Evolutionary conservation across 2,888 invertebrate genomes (phyloP).

Genomic region (Nowickia ferox): DNA sequence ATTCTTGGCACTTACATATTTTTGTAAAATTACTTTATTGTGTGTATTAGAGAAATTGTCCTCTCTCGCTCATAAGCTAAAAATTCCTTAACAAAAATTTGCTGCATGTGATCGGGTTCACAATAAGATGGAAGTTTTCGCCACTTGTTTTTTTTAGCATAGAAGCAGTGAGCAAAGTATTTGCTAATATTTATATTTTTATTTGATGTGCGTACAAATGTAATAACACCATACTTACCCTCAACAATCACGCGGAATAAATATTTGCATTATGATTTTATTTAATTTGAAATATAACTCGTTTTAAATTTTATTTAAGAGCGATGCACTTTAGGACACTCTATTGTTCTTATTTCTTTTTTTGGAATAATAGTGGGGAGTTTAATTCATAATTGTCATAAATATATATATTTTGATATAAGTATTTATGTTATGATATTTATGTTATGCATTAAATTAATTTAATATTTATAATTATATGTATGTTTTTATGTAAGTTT

Average conservation of each 20-base stretch:
- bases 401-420: slow-evolving; percentile 60
- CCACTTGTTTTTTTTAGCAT: too few relatives aligned
- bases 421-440: slow-evolving; percentile 39
- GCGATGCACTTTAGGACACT: slow-evolving; percentile 63
- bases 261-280: not conserved
- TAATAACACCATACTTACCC: not conserved
- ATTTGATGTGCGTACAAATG: too few relatives aligned
- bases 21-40: too few relatives aligned
- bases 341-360: slow-evolving; percentile 34
- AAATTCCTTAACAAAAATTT: too few relatives aligned
- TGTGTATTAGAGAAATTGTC: too few relatives aligned
- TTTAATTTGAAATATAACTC: slow-evolving; percentile 68
- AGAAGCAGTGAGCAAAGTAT: too few relatives aligned
- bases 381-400: slow-evolving; percentile 68
- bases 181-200: too few relatives aligned
- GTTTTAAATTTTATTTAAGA: slow-evolving; percentile 70
- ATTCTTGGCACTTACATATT: too few relatives aligned
- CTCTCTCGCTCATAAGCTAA: too few relatives aligned
- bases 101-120: too few relatives aligned
- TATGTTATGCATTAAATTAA: slow-evolving; percentile 45
- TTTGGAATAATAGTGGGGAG: slow-evolving; percentile 30
- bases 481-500: slow-evolving; percentile 28
- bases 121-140: too few relatives aligned
- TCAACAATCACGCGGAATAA: not conserved
- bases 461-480: slow-evolving; percentile 35